Base-by-base conservation (phyloP, 1,140 invertebrate genomes). In the Penaeus vannamei region DNA sequence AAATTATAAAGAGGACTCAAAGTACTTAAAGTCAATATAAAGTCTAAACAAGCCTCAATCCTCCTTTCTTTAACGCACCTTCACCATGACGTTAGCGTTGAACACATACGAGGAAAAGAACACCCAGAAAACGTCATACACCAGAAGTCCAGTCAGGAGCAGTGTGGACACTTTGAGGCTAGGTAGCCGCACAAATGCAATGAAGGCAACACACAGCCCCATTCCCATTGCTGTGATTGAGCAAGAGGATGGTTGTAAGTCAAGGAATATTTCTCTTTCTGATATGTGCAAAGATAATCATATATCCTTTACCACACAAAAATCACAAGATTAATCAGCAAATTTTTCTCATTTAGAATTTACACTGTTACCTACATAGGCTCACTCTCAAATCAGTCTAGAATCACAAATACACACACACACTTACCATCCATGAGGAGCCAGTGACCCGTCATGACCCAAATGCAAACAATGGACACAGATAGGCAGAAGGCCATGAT, bases 31-130 rank as follows among this genome's bases (percentile, higher is more conserved):
- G 53, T 53, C 53, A 53, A 53, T 53, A 53, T 17, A 12, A 53
- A 53, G 53, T 53, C 12, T 17, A 26, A 81, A 81, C 53, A 42
- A 81, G 53, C 53, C 26, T 53, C 14, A 12, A 42, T 32, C 12
- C 26, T 80, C 42, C 26, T 23, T 1, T 82, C 19, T 20, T 82
- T n/a, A 1, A 69, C 91, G 95, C 91, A 97, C 97, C 94, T 98
- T 98, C 86, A 99, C 98, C 98, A 99, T 99, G 85, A 99, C 98
- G 93, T 99, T 99, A 92, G 98, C 97, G 94, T 97, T 99, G 94
- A 99, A 99, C 92, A 99, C 98, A 92, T 99, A 99, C 0, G 98
- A 98, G 10, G 98, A 99, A 94, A 99, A 99, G 94, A 99, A 99
- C 36, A 99, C 98, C 98, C 98, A 99, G 94, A 99, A 99, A 59